Evolutionary conservation across 37 sponge, comb jelly and placozoan genomes (phyloP).

Genomic region (Spongilla lacustris): DNA sequence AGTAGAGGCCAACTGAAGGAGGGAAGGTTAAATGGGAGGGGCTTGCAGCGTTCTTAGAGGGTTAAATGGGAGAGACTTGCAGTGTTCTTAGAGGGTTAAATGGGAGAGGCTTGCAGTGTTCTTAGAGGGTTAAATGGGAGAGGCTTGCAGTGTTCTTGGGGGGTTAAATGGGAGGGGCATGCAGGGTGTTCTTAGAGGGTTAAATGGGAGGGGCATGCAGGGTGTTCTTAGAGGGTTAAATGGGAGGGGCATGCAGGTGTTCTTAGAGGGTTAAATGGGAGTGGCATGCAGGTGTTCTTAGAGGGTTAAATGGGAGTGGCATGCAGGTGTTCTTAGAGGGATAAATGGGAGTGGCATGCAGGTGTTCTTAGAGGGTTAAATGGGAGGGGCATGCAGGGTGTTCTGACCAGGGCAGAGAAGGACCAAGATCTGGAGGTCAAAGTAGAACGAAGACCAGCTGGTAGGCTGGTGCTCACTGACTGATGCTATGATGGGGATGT

Average conservation of each 20-base stretch:
- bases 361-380: conserved; percentile 2
- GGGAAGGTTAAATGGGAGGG: background rate
- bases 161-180: background rate
- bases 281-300: background rate
- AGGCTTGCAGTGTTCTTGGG: background rate
- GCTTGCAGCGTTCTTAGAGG: no score
- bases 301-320: background rate
- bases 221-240: background rate
- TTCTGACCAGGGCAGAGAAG: conserved; percentile 92
- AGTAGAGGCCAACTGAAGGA: conserved; percentile 86
- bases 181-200: background rate
- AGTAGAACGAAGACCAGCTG: conserved; percentile 99
- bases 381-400: background rate
- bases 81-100: conserved; percentile 5
- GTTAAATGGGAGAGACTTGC: background rate
- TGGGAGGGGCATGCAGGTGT: background rate
- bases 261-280: background rate
- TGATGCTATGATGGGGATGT: conserved; percentile 99
- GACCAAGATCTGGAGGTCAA: conserved; percentile 95
- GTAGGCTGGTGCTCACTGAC: conserved; percentile 99
- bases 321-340: background rate
- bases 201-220: background rate
- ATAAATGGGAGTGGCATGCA: background rate
- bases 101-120: background rate
- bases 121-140: background rate